Conservation (phyloP, 2,113 vertebrate genomes). For the Probosciger aterrimus region DNA sequence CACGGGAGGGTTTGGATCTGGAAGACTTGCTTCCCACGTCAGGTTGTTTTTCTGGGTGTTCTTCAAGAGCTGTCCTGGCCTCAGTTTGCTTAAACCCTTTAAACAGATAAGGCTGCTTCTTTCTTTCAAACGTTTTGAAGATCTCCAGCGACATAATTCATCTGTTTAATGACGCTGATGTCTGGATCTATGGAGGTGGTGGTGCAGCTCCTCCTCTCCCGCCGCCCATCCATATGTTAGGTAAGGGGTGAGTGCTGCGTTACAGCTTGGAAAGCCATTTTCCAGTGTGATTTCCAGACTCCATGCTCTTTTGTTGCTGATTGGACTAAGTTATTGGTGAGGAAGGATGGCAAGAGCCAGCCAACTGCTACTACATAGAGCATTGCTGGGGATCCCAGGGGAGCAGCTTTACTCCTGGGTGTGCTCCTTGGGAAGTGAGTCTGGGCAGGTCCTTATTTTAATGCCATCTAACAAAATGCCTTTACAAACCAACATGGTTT, state of each 20-base stretch:
- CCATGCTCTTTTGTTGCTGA: neutral
- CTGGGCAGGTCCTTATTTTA: neutral
- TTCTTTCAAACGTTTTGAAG: neutral
- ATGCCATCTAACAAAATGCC: rapidly evolving
- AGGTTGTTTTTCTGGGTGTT: neutral
- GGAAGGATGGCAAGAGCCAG: neutral
- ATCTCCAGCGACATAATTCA: neutral
- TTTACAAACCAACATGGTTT: neutral
- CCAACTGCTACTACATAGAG: neutral
- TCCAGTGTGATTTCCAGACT: neutral
- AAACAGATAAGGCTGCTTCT: neutral
- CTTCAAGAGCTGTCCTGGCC: neutral
- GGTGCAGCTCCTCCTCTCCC: neutral
- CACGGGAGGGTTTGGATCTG: neutral
- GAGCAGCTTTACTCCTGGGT: neutral
- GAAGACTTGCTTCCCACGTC: neutral
- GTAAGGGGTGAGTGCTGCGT: rapidly evolving
- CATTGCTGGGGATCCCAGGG: neutral
- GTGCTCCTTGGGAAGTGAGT: neutral
- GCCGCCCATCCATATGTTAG: neutral
- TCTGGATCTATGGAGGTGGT: neutral
- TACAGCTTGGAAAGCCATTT: neutral
- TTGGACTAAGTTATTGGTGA: neutral
- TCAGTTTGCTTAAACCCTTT: neutral
- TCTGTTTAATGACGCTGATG: neutral